These are phyloP conservation scores for Xenus cinereus DNA, from an alignment of 2,113 vertebrate genomes.

Conservation along the genomic window DNA sequence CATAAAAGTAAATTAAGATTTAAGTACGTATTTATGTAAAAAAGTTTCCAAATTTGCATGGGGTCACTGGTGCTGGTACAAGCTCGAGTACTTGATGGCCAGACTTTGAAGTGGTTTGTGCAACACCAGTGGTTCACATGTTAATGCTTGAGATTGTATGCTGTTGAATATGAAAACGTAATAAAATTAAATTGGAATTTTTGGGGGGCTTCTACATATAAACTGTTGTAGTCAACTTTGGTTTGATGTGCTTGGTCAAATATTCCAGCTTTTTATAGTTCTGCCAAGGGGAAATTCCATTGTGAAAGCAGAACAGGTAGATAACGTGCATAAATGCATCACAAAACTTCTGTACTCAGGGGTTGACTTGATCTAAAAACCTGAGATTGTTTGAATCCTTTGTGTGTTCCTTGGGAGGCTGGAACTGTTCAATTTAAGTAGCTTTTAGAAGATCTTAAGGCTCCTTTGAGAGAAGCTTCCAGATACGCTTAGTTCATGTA, in stretches of 20 bases:
- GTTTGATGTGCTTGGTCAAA: background rate
- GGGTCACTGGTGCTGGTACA: background rate
- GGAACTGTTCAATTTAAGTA: background rate
- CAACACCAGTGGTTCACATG: background rate
- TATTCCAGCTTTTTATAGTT: background rate
- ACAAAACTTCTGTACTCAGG: background rate
- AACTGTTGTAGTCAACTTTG: background rate
- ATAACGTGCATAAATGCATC: background rate
- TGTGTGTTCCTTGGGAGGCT: background rate
- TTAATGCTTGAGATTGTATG: background rate
- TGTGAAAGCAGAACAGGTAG: background rate
- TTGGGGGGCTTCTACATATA: background rate
- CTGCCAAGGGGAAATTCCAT: background rate
- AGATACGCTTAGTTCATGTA: background rate
- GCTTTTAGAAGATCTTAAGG: background rate
- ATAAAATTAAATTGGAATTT: background rate
- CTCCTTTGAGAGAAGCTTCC: background rate
- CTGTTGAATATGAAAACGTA: background rate
- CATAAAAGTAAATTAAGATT: constrained; percentile 54
- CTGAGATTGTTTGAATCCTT: background rate
- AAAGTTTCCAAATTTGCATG: background rate
- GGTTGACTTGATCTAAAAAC: background rate
- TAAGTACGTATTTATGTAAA: constrained; percentile 10
- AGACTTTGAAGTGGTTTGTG: background rate
- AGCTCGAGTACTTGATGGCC: background rate